phyloP scores from a whole-genome alignment of 2,113 vertebrate species.

The Pollimyrus isidori region DNA sequence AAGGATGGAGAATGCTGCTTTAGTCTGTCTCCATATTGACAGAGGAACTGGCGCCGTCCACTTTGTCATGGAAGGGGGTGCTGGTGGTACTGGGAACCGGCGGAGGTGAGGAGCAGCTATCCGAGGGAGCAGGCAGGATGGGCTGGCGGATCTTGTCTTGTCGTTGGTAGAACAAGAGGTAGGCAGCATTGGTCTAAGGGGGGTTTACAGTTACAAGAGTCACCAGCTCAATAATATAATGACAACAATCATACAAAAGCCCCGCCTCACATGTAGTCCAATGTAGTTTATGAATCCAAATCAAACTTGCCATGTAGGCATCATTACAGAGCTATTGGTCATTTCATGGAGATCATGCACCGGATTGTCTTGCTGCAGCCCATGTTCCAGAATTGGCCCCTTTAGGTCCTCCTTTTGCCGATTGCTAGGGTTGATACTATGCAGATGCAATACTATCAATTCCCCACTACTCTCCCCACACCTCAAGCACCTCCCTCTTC shows the following conservation, averaged over 20 bases:
- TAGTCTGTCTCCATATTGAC: conserved; percentile 58
- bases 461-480: not conserved
- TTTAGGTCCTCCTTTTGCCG: not conserved
- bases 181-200: conserved; percentile 72
- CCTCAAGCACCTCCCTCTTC: not conserved
- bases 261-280: not conserved
- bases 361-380: not conserved
- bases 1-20: conserved; percentile 11
- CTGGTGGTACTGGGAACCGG: conserved; percentile 34
- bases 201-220: not conserved
- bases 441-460: not conserved
- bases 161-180: conserved; percentile 77
- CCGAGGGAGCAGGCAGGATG: conserved; percentile 34
- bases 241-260: not conserved
- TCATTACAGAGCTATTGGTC: not conserved
- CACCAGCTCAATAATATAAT: not conserved
- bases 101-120: conserved; percentile 31
- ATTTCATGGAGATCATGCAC: not conserved
- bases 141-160: conserved; percentile 68
- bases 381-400: not conserved
- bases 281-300: not conserved
- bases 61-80: conserved; percentile 29
- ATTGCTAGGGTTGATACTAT: not conserved
- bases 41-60: conserved; percentile 29
- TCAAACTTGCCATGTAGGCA: not conserved